Conservation (phyloP, 2,888 invertebrate genomes). For the Caenorhabditis sp. region DNA sequence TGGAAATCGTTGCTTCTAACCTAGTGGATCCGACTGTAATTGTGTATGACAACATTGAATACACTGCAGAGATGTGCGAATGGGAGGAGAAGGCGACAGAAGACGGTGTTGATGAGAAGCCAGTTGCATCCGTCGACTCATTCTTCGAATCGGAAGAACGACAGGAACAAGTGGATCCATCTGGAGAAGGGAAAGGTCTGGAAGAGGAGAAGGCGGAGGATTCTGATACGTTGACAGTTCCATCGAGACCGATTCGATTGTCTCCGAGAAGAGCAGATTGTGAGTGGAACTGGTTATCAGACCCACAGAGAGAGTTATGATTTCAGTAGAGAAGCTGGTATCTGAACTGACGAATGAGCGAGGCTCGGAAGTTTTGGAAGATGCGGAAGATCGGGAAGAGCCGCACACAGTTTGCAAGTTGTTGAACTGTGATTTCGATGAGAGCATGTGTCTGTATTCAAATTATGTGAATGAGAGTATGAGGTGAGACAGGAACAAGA, state of each 20-base stretch:
- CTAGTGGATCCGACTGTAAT: slow-evolving; percentile 72
- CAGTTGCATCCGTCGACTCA: slow-evolving; percentile 37
- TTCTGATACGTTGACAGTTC: slow-evolving; percentile 18
- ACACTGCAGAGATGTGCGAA: slow-evolving; percentile 72
- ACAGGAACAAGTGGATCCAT: slow-evolving; percentile 16
- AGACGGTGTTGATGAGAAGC: slow-evolving; percentile 37
- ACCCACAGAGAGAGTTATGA: background rate
- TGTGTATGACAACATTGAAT: slow-evolving; percentile 74
- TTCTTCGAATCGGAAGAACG: slow-evolving; percentile 58
- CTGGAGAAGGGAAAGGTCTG: slow-evolving; percentile 14
- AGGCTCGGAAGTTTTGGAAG: slow-evolving; percentile 15
- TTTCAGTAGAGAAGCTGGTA: slow-evolving; percentile 44
- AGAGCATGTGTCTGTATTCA: slow-evolving; percentile 68
- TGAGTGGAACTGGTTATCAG: background rate
- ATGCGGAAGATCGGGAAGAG: slow-evolving; percentile 32
- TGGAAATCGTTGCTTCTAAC: slow-evolving; percentile 73
- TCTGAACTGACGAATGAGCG: slow-evolving; percentile 42
- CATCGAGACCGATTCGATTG: slow-evolving; percentile 55
- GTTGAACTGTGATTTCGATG: slow-evolving; percentile 71
- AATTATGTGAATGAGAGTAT: slow-evolving; percentile 69
- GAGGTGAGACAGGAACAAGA: slow-evolving; percentile 29
- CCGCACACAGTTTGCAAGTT: slow-evolving; percentile 63
- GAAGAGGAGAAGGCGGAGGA: slow-evolving; percentile 5
- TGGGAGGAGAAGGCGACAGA: slow-evolving; percentile 29
- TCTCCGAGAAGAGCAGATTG: slow-evolving; percentile 50